Base-by-base conservation (phyloP, 37 sponge, comb jelly and placozoan species). In the Ianthella basta region DNA sequence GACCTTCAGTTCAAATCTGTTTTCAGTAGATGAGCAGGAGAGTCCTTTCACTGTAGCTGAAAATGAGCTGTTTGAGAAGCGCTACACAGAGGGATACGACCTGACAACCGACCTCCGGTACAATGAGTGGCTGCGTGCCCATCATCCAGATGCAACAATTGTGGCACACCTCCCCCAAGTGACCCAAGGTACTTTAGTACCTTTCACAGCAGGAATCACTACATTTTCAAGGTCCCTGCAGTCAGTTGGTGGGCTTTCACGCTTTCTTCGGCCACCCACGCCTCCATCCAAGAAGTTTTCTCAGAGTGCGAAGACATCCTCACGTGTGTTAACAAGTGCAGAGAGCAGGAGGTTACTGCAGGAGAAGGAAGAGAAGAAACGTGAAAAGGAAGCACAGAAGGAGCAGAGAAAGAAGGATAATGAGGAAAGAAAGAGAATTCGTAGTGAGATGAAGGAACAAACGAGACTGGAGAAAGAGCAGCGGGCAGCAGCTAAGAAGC, bases 1-100 rank as follows among this genome's bases (percentile, higher is more conserved):
- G n/a, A n/a, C n/a, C n/a, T n/a, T n/a, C n/a, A n/a, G n/a, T 18
- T 18, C 15, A 20, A 18, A 57, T 57, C n/a, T 15, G 59, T 57
- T 57, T 57, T 57, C 59, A 57, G 59, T 57, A 18, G 59, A 57
- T 57, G 59, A 61, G 64, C 64, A 27, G 64, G 64, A 61, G 64
- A 61, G 64, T 61, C 64, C 64, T 61, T 61, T 61, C 64, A 61
- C 29, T 61, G 64, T 61, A 61, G 64, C 64, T 61, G 64, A 61
- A 61, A 61, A 61, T 10, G 24, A 61, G 64, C 13, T 29, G 10
- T 61, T 61, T 10, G 64, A 61, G 64, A 61, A 61, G 12, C 64
- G 29, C 8, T 44, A 44, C 8, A 44, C 50, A 44, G 50, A 44
- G 50, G 50, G 50, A 3, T 44, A 44, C 8, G 50, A 44, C 50